phyloP scores from a whole-genome alignment of 2,113 vertebrate species.

The Pollachius pollachius region DNA sequence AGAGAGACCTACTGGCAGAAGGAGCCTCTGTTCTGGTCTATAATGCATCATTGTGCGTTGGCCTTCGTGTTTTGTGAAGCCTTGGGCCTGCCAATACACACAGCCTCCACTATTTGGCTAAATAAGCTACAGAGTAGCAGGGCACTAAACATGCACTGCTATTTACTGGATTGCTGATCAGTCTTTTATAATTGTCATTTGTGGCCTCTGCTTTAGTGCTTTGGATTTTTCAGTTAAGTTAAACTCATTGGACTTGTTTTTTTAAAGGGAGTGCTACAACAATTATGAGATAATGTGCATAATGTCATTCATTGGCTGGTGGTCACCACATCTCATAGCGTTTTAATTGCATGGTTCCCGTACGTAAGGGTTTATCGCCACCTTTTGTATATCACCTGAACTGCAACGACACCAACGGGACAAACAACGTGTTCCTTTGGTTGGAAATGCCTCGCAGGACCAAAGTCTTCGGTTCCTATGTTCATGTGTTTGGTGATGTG shows the following conservation, averaged over 20 bases:
- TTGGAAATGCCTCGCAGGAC: no score
- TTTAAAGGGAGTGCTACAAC: not conserved
- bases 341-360: conserved; percentile 37
- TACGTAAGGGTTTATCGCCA: conserved; percentile 13
- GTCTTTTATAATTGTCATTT: not conserved
- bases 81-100: conserved; percentile 1
- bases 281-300: conserved; percentile 20
- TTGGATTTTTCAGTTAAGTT: not conserved
- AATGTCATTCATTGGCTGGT: conserved; percentile 61
- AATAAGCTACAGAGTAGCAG: not conserved
- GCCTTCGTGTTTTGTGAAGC: conserved; percentile 10
- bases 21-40: conserved; percentile 11
- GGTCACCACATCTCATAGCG: conserved; percentile 44
- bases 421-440: not conserved
- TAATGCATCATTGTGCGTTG: conserved; percentile 13
- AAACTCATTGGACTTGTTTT: not conserved
- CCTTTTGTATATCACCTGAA: conserved; percentile 21
- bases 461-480: no score
- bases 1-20: conserved; percentile 9
- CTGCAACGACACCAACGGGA: not conserved
- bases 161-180: not conserved
- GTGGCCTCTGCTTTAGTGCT: no score
- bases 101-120: conserved; percentile 24
- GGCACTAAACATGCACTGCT: not conserved
- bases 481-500: not conserved